phyloP scores from a whole-genome alignment of 2,113 vertebrate genomes.

The Menidia beryllina region DNA sequence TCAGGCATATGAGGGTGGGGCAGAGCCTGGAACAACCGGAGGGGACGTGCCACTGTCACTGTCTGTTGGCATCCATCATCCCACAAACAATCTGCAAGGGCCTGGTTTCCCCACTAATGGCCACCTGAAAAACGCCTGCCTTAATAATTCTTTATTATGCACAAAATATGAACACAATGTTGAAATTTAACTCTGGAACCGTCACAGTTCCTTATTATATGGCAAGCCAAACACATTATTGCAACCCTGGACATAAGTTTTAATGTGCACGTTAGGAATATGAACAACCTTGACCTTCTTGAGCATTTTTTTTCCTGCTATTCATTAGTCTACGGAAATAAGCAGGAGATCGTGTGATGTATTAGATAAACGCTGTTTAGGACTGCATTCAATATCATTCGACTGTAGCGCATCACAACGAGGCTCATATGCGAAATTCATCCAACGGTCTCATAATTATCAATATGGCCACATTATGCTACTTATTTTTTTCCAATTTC shows the following conservation, averaged over 20 bases:
- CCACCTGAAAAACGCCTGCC: constrained; percentile 2
- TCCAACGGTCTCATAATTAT: neutral
- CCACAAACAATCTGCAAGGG: constrained; percentile 28
- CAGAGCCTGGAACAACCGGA: constrained; percentile 45
- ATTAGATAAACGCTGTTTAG: neutral
- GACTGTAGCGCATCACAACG: neutral
- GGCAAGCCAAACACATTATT: neutral
- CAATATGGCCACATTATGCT: rapidly evolving
- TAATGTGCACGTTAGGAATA: constrained; percentile 3
- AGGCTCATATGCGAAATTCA: neutral
- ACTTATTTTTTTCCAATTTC: neutral
- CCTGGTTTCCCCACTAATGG: neutral
- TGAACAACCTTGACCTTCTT: neutral
- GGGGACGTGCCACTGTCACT: constrained; percentile 48
- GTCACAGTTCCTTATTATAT: neutral
- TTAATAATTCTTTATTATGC: neutral
- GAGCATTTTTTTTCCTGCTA: neutral
- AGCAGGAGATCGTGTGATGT: neutral
- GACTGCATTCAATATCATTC: neutral
- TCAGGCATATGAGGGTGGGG: constrained; percentile 72
- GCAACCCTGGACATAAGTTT: neutral
- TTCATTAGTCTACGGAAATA: neutral
- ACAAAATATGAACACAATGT: neutral
- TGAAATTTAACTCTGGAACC: neutral
- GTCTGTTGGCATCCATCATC: constrained; percentile 37